Conservation (phyloP, 2,113 vertebrate species). For the Odontophorus gujanensis region DNA sequence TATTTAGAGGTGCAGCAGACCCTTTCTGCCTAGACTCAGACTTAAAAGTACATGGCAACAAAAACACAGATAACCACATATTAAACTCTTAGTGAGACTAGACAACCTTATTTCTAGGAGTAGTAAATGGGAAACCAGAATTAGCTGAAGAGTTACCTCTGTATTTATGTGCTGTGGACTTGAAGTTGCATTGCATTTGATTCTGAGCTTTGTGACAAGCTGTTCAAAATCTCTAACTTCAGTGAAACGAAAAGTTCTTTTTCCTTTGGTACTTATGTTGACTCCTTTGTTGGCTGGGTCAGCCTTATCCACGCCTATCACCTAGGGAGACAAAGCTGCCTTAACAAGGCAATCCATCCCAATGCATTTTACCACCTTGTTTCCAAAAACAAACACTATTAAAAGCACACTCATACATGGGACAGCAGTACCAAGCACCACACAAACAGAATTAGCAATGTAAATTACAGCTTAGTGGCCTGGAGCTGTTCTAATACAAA, state of each 20-base stretch:
- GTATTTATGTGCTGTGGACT: conserved; percentile 81
- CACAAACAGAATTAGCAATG: not conserved
- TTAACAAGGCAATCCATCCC: not conserved
- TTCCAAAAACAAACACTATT: not conserved
- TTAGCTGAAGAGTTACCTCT: conserved; percentile 81
- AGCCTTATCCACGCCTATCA: conserved; percentile 86
- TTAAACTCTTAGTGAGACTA: not conserved
- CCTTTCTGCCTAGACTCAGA: not conserved
- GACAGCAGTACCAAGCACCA: not conserved
- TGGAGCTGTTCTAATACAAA: not conserved
- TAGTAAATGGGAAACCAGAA: not conserved
- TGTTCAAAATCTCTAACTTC: conserved; percentile 90
- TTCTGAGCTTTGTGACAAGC: conserved; percentile 85
- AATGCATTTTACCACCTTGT: not conserved
- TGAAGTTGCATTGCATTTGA: conserved; percentile 80
- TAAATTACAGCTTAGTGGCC: not conserved
- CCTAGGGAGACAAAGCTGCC: conserved; percentile 67
- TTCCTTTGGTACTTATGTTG: conserved; percentile 89
- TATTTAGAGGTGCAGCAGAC: not conserved
- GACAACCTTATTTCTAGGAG: not conserved
- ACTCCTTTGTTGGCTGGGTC: conserved; percentile 84
- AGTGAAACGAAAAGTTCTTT: conserved; percentile 90
- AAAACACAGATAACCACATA: fast-evolving
- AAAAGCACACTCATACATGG: not conserved
- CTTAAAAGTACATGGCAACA: not conserved